Conservation (phyloP, 2,113 vertebrate genomes). For the Neogale vison region DNA sequence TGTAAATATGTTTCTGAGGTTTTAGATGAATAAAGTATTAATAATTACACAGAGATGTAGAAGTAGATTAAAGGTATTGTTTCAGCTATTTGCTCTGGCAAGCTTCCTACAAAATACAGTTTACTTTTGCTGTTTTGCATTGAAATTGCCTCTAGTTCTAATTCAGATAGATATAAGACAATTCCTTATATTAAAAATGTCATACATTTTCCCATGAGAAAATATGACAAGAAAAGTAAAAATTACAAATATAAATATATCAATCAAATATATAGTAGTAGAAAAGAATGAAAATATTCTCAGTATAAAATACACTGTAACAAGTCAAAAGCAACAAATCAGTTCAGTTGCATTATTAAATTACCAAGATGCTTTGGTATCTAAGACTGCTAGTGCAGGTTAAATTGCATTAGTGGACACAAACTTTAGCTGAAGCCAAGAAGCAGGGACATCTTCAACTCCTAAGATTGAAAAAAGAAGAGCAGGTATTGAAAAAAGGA, state of each 20-base stretch:
- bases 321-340: neutral
- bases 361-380: neutral
- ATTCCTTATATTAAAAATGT: slow-evolving; percentile 14
- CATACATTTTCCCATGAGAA: slow-evolving; percentile 48
- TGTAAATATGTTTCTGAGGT: slow-evolving; percentile 47
- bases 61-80: slow-evolving; percentile 14
- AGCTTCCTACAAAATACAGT: slow-evolving; percentile 12
- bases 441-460: neutral
- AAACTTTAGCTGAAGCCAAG: neutral
- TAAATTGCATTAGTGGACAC: slow-evolving; percentile 38
- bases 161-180: slow-evolving; percentile 42
- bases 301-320: neutral
- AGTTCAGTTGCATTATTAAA: neutral
- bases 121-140: slow-evolving; percentile 50
- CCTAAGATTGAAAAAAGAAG: neutral
- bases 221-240: slow-evolving; percentile 59
- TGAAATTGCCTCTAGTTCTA: slow-evolving; percentile 27
- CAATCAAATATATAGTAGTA: neutral
- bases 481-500: neutral
- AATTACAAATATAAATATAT: slow-evolving; percentile 35
- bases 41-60: neutral
- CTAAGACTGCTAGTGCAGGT: neutral
- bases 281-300: slow-evolving; percentile 49
- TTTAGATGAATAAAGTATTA: slow-evolving; percentile 43
- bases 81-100: slow-evolving; percentile 17